Conservation (phyloP, 2,888 invertebrate genomes). For the Dusona sp. region DNA sequence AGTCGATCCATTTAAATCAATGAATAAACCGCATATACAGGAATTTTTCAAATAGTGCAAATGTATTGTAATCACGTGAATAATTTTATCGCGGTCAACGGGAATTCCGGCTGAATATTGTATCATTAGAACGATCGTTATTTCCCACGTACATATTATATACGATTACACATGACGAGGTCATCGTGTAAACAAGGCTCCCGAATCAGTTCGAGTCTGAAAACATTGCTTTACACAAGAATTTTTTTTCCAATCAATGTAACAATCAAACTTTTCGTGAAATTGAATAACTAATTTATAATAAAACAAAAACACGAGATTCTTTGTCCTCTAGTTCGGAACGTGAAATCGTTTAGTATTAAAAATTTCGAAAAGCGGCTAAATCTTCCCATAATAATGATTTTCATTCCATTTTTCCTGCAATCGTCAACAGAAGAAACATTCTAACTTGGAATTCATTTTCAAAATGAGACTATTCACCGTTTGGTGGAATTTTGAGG, state of each 20-base stretch:
- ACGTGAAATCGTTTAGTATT: background rate
- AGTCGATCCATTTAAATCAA: background rate
- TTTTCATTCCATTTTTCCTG: background rate
- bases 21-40: background rate
- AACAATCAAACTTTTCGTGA: background rate
- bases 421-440: background rate
- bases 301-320: background rate
- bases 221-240: background rate
- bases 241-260: background rate
- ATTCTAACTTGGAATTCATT: background rate
- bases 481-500: background rate
- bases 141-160: constrained; percentile 6
- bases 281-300: background rate
- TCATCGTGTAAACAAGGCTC: constrained; percentile 26
- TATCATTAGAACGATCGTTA: constrained; percentile 36
- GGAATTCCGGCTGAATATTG: constrained; percentile 7
- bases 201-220: background rate
- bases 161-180: constrained; percentile 41
- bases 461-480: no score
- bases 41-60: background rate
- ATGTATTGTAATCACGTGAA: background rate
- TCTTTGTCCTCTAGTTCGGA: background rate
- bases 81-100: constrained; percentile 13
- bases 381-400: background rate
- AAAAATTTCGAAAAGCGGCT: background rate